Evolutionary conservation across 1,140 invertebrate genomes (phyloP), one percentile per base, ranked within the genome.

Genomic region (Galleria mellonella): DNA sequence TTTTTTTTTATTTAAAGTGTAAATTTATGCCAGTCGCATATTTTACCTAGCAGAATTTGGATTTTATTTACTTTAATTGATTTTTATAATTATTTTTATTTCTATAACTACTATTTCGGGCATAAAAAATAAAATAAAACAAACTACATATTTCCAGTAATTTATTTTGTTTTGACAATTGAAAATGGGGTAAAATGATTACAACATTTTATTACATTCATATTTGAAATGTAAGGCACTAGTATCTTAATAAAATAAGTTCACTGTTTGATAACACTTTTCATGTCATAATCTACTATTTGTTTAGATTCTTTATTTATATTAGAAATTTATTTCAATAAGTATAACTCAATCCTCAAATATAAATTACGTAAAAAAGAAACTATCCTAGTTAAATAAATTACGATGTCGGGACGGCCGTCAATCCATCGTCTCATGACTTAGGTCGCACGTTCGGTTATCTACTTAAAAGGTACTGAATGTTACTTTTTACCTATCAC

Each of bases 321-420:
- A 77, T 73, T 75, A 73, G 57, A 48, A 66, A 69, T 74, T 69
- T 65, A 77, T 69, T 72, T 23, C 63, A 64, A 74, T 74, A 78
- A 56, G 52, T 82, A 75, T 75, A 72, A 65, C 72, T 78, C 67
- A 62, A 62, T 68, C 41, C 37, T 66, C 56, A 49, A 78, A 71
- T 73, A 83, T 82, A 85, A 82, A 82, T 83, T 74, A 81, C 52
- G 60, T 77, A 67, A 78, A 60, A 75, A 82, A 74, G 64, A 72
- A 74, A 74, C 69, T 83, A 76, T 46, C 28, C 79, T 85, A 83
- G 61, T 75, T 79, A 62, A 85, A 85, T 83, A 83, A 85, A 81
- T 83, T 85, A 85, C 79, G 77, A 75, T 79, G 65, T 75, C 74
- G 82, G 82, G 77, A 83, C 81, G 75, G 77, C 78, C 77, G 79